Base-by-base conservation (phyloP, 64 coral and sea anemone species). In the Trachythela sp. region DNA sequence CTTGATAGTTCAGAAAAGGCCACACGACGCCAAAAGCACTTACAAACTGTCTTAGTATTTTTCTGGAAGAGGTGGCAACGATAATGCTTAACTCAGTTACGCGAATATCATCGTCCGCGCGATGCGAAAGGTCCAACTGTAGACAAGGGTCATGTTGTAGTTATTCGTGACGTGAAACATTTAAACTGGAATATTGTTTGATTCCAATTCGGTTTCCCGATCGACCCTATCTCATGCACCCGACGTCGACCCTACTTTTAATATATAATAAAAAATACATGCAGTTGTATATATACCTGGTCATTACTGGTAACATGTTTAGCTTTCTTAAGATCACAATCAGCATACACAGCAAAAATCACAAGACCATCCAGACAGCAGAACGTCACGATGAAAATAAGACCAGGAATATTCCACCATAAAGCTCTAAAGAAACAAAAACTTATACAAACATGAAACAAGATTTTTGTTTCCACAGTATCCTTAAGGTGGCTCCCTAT, bases 341-440 rank as follows among this genome's bases (percentile, higher is more conserved):
- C 87, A 2, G 95, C 85, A 51, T 97, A 97, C 0, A 92, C 90
- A 32, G 95, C 92, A 33, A 97, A 97, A 84, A 97, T 97, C 26
- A 97, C 95, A 0, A 97, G 83, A 35, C 95, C 95, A 29, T 97
- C 95, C 33, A 97, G 77, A 26, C 87, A 94, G 54, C 95, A 97
- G 0, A 97, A 52, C 1, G 92, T 93, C 11, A 94, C 95, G 48
- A 97, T 94, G 36, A 97, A 48, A 13, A 97, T 94, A 39, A 97
- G 54, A 13, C 95, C 95, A 83, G 95, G 95, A 48, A 97, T 34
- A 52, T 97, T 97, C 13, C 94, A 27, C 90, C 92, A 97, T 27
- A 97, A 86, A 22, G 92, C 95, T 84, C 95, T 97, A 42, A 8
- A 84, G 51, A 41, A 34, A n/a, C n/a, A n/a, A n/a, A n/a, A n/a